A percentile compares a stretch with the other conserved stretches of the same genome.
phyloP scores from a whole-genome alignment of 2,888 invertebrate species.

The Protophormia terraenovae region DNA sequence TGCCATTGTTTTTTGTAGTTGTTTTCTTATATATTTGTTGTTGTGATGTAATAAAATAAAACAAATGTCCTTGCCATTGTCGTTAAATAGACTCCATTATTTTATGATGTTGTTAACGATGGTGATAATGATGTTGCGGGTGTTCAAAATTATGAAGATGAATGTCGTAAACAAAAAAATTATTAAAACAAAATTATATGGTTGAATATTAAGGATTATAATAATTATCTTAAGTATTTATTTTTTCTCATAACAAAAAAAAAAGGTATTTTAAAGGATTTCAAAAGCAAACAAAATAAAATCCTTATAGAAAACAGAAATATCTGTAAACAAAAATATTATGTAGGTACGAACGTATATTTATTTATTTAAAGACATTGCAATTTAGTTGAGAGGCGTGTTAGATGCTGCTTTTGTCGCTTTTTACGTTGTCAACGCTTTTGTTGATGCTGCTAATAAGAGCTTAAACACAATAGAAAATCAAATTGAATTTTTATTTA shows the following conservation, averaged over 20 bases:
- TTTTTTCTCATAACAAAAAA: conserved; percentile 56
- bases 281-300: conserved; percentile 4
- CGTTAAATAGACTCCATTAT: conserved; percentile 41
- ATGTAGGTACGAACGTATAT: background rate
- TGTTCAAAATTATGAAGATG: conserved; percentile 14
- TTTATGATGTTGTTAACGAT: conserved; percentile 28
- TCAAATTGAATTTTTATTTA: conserved; percentile 77
- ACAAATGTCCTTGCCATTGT: conserved; percentile 56
- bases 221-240: conserved; percentile 51
- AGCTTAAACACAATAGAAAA: conserved; percentile 75
- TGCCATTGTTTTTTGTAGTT: conserved; percentile 14
- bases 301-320: background rate
- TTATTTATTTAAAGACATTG: conserved; percentile 1
- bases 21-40: background rate
- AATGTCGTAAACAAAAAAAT: background rate
- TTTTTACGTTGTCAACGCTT: background rate
- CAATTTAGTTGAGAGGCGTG: conserved; percentile 41
- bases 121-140: conserved; percentile 17
- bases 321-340: background rate
- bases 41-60: conserved; percentile 49
- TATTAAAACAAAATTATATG: conserved; percentile 71
- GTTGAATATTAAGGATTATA: conserved; percentile 70
- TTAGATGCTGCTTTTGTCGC: conserved; percentile 62
- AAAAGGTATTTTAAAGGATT: conserved; percentile 53
- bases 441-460: conserved; percentile 71